phyloP scores from a whole-genome alignment of 2,888 invertebrate genomes.

The Cryptophagus acutangulus region DNA sequence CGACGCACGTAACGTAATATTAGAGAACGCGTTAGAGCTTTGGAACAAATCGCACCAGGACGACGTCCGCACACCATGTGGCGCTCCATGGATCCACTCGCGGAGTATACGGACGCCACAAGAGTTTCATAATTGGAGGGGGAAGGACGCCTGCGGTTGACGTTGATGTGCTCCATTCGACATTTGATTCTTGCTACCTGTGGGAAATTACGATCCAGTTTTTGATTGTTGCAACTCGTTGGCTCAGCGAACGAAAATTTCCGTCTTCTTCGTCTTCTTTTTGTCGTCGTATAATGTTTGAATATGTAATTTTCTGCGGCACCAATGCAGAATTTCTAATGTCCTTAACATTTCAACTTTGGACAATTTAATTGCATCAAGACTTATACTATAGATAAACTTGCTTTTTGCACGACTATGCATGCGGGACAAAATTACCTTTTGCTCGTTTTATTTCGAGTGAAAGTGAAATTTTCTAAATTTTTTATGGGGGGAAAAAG shows the following conservation, averaged over 20 bases:
- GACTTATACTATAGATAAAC: too few species aligned
- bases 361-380: constrained; percentile 10
- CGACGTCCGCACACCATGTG: constrained; percentile 42
- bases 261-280: too few species aligned
- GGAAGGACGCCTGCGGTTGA: constrained; percentile 39
- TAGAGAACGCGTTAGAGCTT: too few species aligned
- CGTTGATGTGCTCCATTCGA: constrained; percentile 38
- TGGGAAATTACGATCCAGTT: constrained; percentile 37
- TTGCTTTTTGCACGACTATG: too few species aligned
- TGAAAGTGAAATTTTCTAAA: neutral
- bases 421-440: too few species aligned
- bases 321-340: constrained; percentile 23
- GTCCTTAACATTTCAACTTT: constrained; percentile 9
- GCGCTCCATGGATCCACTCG: constrained; percentile 33
- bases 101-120: constrained; percentile 21
- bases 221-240: constrained; percentile 34
- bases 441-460: too few species aligned
- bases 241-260: too few species aligned
- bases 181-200: constrained; percentile 41
- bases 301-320: constrained; percentile 24
- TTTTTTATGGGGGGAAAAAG: neutral
- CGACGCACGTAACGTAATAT: constrained; percentile 5
- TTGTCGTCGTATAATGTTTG: constrained; percentile 18
- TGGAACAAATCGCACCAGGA: constrained; percentile 20
- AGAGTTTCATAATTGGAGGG: constrained; percentile 15